These are phyloP conservation scores for Ambastaia sidthimunki DNA, from an alignment of 2,797 vertebrate genomes.

Conservation along the genomic window DNA sequence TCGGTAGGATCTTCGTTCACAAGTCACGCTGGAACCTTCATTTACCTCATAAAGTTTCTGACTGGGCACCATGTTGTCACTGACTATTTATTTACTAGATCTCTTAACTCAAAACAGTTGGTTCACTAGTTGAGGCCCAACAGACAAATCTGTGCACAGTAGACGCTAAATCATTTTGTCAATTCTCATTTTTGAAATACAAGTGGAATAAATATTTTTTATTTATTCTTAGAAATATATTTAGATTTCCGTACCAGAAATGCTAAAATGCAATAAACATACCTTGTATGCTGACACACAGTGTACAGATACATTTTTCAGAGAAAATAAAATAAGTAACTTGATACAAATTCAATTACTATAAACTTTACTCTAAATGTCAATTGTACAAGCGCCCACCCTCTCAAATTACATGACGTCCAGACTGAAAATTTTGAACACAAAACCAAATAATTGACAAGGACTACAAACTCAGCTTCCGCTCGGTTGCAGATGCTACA, in stretches of 20 bases:
- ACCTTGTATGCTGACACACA: not conserved
- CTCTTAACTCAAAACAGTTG: constrained; percentile 44
- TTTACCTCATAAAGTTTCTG: constrained; percentile 96
- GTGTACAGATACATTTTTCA: not conserved
- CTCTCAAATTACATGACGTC: constrained; percentile 64
- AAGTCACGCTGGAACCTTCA: constrained; percentile 60
- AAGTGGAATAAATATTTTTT: not conserved
- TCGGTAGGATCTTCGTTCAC: constrained; percentile 48
- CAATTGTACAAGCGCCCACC: constrained; percentile 64
- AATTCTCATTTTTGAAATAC: not conserved
- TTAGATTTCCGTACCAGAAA: constrained; percentile 69
- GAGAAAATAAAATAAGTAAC: not conserved
- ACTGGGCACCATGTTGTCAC: constrained; percentile 90
- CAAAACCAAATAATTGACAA: constrained; percentile 64
- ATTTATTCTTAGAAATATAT: constrained; percentile 64
- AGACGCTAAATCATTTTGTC: not conserved
- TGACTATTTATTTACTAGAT: constrained; percentile 81
- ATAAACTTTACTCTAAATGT: constrained; percentile 51
- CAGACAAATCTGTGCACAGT: not conserved
- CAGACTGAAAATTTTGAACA: constrained; percentile 60
- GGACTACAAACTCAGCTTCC: constrained; percentile 82
- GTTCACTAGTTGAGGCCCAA: constrained; percentile 9
- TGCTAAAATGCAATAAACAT: constrained; percentile 49
- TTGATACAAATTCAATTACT: constrained; percentile 30
- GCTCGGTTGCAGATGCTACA: constrained; percentile 89